Evolutionary conservation across 2,113 vertebrate species (phyloP).

Genomic region (Benitochromis conjunctus): DNA sequence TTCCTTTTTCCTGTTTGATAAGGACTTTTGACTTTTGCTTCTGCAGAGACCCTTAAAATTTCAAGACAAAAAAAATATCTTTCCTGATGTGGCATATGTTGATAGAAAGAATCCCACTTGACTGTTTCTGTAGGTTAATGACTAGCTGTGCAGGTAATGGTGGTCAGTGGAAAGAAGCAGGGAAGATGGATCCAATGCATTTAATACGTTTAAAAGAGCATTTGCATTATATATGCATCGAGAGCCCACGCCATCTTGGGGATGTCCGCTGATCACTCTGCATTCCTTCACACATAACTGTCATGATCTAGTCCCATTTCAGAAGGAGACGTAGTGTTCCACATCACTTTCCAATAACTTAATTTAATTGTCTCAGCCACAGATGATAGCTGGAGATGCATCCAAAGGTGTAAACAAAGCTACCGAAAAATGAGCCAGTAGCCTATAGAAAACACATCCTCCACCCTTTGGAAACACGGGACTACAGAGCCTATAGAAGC

Average conservation of each 20-base stretch:
- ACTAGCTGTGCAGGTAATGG: constrained; percentile 47
- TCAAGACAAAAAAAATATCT: constrained; percentile 64
- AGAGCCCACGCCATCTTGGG: neutral
- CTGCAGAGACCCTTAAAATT: constrained; percentile 53
- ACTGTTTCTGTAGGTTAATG: constrained; percentile 91
- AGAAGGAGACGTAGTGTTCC: neutral
- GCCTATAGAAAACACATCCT: neutral
- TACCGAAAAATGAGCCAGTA: rapidly evolving
- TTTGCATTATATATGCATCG: neutral
- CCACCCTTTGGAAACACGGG: neutral
- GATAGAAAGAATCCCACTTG: constrained; percentile 64
- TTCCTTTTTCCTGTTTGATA: neutral
- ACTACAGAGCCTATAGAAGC: neutral
- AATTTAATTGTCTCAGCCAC: neutral
- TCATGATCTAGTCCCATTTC: neutral
- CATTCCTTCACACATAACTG: neutral
- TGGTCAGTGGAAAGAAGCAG: constrained; percentile 37
- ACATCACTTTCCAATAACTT: neutral
- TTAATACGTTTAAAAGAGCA: constrained; percentile 62
- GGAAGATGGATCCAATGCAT: constrained; percentile 33
- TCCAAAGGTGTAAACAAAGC: neutral
- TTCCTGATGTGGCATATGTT: constrained; percentile 82
- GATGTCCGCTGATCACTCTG: neutral
- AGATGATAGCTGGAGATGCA: neutral
- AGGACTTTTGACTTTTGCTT: constrained; percentile 23